phyloP scores from a whole-genome alignment of 2,113 vertebrate species.

The Gasterosteus aculeatus region DNA sequence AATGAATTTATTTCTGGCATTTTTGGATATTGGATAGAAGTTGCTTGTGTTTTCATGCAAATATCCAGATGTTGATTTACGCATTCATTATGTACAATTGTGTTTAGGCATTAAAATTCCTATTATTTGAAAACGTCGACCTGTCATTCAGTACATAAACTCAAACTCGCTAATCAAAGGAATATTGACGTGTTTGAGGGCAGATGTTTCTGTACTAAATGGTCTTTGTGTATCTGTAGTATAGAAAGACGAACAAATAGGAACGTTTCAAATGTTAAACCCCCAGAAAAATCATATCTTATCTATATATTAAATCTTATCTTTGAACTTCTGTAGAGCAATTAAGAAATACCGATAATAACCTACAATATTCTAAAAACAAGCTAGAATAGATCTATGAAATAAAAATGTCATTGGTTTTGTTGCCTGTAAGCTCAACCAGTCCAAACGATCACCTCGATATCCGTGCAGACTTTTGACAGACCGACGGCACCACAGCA shows the following conservation, averaged over 20 bases:
- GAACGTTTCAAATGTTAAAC: background rate
- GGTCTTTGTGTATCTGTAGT: background rate
- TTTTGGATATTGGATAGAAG: background rate
- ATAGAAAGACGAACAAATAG: background rate
- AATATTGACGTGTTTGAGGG: background rate
- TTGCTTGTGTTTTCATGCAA: background rate
- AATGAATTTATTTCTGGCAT: conserved; percentile 18
- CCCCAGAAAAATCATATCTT: background rate
- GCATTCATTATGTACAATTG: too few species aligned
- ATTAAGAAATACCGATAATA: too few species aligned
- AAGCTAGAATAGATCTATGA: background rate
- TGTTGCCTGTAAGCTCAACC: too few species aligned
- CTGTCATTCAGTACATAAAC: background rate
- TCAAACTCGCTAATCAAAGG: background rate
- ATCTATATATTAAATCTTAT: too few species aligned
- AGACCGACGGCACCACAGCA: too few species aligned
- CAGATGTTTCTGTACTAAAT: background rate
- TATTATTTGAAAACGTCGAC: background rate
- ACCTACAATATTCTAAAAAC: background rate
- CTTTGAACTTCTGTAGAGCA: too few species aligned
- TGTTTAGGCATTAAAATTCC: background rate
- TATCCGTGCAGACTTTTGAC: background rate
- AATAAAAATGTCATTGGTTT: background rate
- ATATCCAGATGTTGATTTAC: background rate
- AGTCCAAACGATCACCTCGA: background rate